A percentile compares a stretch with the other conserved stretches of the same genome.
These are phyloP conservation scores for Troilus luridus DNA, from an alignment of 2,888 invertebrate genomes.

Conservation along the genomic window DNA sequence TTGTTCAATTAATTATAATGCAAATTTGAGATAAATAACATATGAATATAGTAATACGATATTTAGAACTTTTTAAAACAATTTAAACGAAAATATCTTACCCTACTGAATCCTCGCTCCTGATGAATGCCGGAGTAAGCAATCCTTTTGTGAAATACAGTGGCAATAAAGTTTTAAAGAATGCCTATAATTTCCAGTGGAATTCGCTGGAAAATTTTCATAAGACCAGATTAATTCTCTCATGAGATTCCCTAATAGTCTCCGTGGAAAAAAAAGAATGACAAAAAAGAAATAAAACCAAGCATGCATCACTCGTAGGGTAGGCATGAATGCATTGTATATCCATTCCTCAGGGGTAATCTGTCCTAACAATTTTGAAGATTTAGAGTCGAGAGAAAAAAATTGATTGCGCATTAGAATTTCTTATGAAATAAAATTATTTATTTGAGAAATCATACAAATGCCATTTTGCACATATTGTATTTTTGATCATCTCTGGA, in stretches of 20 bases:
- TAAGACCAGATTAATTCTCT: background rate
- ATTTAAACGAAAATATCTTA: background rate
- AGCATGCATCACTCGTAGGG: no score
- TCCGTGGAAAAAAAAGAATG: background rate
- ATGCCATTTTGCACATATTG: no score
- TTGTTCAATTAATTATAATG: no score
- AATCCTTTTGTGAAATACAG: background rate
- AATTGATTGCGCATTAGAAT: no score
- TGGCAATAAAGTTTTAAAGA: background rate
- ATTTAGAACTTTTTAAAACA: background rate
- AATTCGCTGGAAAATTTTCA: background rate
- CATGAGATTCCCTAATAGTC: background rate
- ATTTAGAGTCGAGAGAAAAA: no score
- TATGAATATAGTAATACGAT: background rate
- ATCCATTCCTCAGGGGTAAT: no score
- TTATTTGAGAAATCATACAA: no score
- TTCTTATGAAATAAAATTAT: no score
- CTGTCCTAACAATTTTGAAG: no score
- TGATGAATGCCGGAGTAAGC: background rate
- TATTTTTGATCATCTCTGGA: no score
- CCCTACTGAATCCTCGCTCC: background rate
- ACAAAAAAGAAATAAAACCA: background rate
- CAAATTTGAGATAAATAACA: no score
- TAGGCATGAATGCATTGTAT: no score
- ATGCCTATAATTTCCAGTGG: background rate